phyloP scores from a whole-genome alignment of 2,888 invertebrate genomes.

The Diaperis boleti region DNA sequence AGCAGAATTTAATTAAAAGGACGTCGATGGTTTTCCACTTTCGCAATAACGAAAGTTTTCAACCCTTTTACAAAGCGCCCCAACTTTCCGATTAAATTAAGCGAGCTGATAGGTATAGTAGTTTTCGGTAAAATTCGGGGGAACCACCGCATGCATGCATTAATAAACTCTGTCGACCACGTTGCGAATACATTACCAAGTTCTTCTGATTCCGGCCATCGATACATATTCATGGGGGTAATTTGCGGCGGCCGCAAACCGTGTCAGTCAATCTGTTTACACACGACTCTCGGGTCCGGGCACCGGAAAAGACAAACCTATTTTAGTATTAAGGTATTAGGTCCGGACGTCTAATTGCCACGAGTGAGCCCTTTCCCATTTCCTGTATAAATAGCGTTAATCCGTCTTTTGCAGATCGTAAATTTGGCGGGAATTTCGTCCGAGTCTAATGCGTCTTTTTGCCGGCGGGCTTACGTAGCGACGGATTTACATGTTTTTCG shows the following conservation, averaged over 20 bases:
- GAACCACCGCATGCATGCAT: slow-evolving; percentile 41
- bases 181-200: slow-evolving; percentile 1
- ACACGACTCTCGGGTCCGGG: slow-evolving; percentile 8
- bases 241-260: slow-evolving; percentile 17
- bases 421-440: slow-evolving; percentile 3
- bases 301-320: slow-evolving; percentile 30
- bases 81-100: slow-evolving; percentile 42
- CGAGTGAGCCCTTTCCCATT: slow-evolving; percentile 23
- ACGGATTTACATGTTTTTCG: background rate
- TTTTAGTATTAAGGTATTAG: slow-evolving; percentile 27
- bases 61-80: slow-evolving; percentile 48
- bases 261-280: slow-evolving; percentile 32
- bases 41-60: slow-evolving; percentile 51
- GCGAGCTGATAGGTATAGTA: slow-evolving; percentile 33
- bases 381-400: slow-evolving; percentile 30
- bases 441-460: background rate
- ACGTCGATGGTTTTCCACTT: slow-evolving; percentile 50
- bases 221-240: slow-evolving; percentile 38
- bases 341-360: slow-evolving; percentile 17
- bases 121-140: slow-evolving; percentile 32
- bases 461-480: background rate
- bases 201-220: slow-evolving; percentile 28
- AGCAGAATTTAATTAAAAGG: slow-evolving; percentile 54
- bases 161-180: slow-evolving; percentile 39
- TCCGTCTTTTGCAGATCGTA: slow-evolving; percentile 19